phyloP scores from a whole-genome alignment of 37 sponge, comb jelly and placozoan species.

The Chondrosia reniformis region DNA sequence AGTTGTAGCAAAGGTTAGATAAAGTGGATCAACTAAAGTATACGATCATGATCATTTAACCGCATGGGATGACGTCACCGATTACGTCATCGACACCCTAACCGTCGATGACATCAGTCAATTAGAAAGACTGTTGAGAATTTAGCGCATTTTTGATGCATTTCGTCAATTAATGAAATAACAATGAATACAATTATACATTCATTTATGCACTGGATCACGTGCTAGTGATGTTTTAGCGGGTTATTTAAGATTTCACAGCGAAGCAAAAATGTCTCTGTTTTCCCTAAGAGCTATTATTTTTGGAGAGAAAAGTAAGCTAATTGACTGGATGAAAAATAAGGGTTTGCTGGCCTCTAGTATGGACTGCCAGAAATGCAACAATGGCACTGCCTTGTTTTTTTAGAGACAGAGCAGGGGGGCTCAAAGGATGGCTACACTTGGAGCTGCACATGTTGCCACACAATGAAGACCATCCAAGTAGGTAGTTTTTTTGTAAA shows the following conservation, averaged over 20 bases:
- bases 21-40: too few species aligned
- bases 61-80: too few species aligned
- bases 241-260: neutral
- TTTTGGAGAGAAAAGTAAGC: constrained; percentile 9
- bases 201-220: too few species aligned
- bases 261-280: constrained; percentile 11
- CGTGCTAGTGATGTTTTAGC: constrained; percentile 16
- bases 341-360: constrained; percentile 11
- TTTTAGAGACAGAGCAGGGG: constrained; percentile 13
- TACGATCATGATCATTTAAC: too few species aligned
- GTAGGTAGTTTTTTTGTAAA: neutral
- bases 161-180: too few species aligned
- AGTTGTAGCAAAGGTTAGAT: too few species aligned
- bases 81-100: too few species aligned
- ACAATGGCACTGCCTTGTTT: neutral
- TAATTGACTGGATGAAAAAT: neutral
- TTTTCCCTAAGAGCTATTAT: constrained; percentile 2
- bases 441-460: neutral
- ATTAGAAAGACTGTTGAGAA: too few species aligned
- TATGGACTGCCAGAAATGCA: constrained; percentile 8
- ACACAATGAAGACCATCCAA: constrained; percentile 3
- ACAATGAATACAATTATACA: too few species aligned
- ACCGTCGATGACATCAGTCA: too few species aligned
- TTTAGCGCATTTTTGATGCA: too few species aligned
- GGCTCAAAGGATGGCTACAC: constrained; percentile 21